These are phyloP conservation scores for Acanthornis magna DNA, from an alignment of 2,797 vertebrate genomes.

Conservation along the genomic window DNA sequence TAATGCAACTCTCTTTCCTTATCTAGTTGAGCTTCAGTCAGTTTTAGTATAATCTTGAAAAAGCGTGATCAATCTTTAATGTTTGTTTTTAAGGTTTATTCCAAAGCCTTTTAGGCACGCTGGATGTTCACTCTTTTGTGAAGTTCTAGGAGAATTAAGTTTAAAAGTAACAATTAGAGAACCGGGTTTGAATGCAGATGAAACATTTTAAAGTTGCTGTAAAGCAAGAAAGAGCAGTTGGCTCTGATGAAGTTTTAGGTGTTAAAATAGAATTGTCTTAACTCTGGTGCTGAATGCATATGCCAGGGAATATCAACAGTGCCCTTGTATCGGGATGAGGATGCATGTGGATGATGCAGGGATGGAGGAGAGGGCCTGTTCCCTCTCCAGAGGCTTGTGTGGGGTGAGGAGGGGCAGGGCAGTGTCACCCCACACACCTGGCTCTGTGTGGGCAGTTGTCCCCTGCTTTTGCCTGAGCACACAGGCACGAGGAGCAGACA, in stretches of 20 bases:
- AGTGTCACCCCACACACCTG: not conserved
- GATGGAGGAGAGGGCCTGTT: not conserved
- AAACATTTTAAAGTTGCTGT: not conserved
- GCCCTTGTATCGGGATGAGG: accelerated
- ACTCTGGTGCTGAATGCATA: not conserved
- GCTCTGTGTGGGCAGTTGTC: not conserved
- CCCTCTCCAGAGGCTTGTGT: not conserved
- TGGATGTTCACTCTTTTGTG: not conserved
- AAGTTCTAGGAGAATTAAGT: not conserved
- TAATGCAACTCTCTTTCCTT: slow-evolving; percentile 29
- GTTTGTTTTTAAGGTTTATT: slow-evolving; percentile 34
- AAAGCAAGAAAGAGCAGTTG: not conserved
- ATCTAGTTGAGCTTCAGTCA: slow-evolving; percentile 28
- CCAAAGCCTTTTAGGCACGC: not conserved
- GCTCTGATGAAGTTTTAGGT: not conserved
- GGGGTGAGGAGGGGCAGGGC: not conserved
- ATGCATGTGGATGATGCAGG: not conserved
- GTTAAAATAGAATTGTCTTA: not conserved
- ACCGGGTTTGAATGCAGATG: not conserved
- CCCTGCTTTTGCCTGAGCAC: not conserved
- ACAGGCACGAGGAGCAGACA: not conserved
- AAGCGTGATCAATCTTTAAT: not conserved
- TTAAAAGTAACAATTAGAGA: not conserved
- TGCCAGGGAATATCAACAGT: not conserved
- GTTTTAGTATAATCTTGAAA: slow-evolving; percentile 5